Conservation (phyloP, 1,140 invertebrate genomes). For the Brachionus paranguensis region DNA sequence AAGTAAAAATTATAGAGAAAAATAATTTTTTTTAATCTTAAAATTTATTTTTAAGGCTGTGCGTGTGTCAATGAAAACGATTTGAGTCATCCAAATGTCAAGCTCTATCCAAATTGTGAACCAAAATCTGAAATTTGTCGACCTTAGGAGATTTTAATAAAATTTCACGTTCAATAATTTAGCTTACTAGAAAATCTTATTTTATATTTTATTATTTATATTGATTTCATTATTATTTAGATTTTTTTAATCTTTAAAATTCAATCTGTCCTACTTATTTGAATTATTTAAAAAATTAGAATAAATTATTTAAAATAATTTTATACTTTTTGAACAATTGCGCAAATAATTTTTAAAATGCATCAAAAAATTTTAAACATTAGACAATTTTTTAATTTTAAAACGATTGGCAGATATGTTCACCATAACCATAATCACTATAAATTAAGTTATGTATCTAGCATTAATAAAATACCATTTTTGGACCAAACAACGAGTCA, state of each 20-base stretch:
- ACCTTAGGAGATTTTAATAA: background rate
- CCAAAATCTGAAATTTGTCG: slow-evolving; percentile 8
- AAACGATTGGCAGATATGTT: background rate
- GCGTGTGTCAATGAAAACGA: slow-evolving; percentile 38
- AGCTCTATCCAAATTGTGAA: slow-evolving; percentile 37
- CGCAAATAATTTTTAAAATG: background rate
- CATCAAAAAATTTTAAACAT: background rate
- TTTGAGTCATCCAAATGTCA: slow-evolving; percentile 28
- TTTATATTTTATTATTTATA: background rate
- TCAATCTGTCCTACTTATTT: background rate
- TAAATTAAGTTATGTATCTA: background rate
- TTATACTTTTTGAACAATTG: background rate
- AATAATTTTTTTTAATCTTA: background rate
- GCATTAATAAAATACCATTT: background rate
- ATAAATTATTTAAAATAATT: background rate
- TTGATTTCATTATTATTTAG: no score
- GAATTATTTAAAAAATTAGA: background rate
- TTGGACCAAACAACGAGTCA: slow-evolving; percentile 42
- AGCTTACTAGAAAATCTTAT: no score
- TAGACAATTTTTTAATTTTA: background rate
- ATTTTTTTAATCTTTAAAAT: background rate
- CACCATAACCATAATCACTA: background rate
- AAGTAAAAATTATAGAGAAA: background rate
- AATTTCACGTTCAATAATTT: background rate
- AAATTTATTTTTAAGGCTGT: slow-evolving; percentile 13